These are phyloP conservation scores for Palythoa grandis DNA, from an alignment of 92 coral and sea anemone genomes.

Conservation along the genomic window DNA sequence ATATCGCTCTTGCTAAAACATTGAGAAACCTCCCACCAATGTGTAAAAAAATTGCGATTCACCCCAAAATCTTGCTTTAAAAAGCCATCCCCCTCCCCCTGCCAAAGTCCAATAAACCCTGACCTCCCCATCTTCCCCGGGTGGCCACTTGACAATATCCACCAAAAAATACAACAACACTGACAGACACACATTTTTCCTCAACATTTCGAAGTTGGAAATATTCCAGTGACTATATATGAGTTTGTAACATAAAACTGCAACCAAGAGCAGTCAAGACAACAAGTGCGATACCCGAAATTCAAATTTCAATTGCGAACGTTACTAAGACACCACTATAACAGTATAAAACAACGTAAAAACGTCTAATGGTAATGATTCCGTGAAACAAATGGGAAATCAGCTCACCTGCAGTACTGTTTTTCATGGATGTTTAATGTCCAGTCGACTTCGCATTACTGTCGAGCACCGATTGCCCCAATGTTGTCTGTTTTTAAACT, in stretches of 20 bases:
- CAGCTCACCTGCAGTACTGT: slow-evolving; percentile 25
- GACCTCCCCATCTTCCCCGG: background rate
- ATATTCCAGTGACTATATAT: background rate
- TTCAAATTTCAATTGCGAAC: slow-evolving; percentile 15
- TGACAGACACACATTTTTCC: slow-evolving; percentile 5
- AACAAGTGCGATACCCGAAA: slow-evolving; percentile 6
- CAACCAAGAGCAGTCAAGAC: slow-evolving; percentile 19
- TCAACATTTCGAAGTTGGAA: background rate
- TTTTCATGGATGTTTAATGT: slow-evolving; percentile 34
- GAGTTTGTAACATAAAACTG: too few species aligned
- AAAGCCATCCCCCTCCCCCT: slow-evolving; percentile 33
- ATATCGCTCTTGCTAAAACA: background rate
- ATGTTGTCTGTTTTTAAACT: slow-evolving; percentile 34
- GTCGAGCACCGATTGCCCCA: slow-evolving; percentile 33
- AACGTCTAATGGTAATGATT: slow-evolving; percentile 21
- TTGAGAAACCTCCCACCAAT: background rate
- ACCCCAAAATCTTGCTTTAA: background rate
- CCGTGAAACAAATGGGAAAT: slow-evolving; percentile 2
- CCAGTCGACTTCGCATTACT: slow-evolving; percentile 41
- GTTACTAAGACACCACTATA: slow-evolving; percentile 2
- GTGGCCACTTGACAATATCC: background rate
- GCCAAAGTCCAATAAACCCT: slow-evolving; percentile 68
- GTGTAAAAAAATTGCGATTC: background rate
- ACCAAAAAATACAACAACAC: background rate
- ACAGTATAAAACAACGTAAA: slow-evolving; percentile 13